These are phyloP conservation scores for Orchesella cincta DNA, from an alignment of 1,140 invertebrate genomes.

Conservation along the genomic window DNA sequence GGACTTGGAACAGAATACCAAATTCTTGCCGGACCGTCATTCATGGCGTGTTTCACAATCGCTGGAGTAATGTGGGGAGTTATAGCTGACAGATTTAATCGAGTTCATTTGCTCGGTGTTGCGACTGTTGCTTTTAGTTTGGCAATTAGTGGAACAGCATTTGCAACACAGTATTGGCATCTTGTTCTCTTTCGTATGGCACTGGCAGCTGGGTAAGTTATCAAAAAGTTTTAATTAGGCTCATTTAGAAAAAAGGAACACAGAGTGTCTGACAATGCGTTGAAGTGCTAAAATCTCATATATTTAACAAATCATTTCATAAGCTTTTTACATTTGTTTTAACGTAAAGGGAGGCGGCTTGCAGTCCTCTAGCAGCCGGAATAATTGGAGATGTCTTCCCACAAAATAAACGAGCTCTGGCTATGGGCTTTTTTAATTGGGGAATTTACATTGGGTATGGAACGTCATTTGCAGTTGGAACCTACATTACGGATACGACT, in stretches of 20 bases:
- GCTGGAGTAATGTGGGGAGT: conserved; percentile 82
- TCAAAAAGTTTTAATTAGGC: neutral
- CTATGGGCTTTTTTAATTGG: conserved; percentile 93
- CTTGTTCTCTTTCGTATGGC: conserved; percentile 81
- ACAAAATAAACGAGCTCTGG: conserved; percentile 73
- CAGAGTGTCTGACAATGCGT: neutral
- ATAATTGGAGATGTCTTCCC: conserved; percentile 83
- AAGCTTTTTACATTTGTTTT: neutral
- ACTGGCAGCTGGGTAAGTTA: conserved; percentile 74
- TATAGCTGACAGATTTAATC: conserved; percentile 73
- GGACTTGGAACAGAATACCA: conserved; percentile 89
- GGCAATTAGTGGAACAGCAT: conserved; percentile 78
- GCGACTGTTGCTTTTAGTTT: conserved; percentile 79
- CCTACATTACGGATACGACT: conserved; percentile 78
- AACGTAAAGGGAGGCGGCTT: conserved; percentile 73
- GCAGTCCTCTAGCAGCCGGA: conserved; percentile 83
- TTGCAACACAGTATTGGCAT: conserved; percentile 87
- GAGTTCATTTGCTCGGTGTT: conserved; percentile 70
- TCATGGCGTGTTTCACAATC: conserved; percentile 87
- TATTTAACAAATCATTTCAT: neutral
- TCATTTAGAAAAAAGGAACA: neutral
- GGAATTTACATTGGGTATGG: conserved; percentile 94
- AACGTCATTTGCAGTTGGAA: conserved; percentile 85
- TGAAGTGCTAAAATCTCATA: neutral
- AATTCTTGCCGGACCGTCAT: conserved; percentile 85